These are phyloP conservation scores for Malurus elegans DNA, from an alignment of 2,113 vertebrate species.

Conservation along the genomic window DNA sequence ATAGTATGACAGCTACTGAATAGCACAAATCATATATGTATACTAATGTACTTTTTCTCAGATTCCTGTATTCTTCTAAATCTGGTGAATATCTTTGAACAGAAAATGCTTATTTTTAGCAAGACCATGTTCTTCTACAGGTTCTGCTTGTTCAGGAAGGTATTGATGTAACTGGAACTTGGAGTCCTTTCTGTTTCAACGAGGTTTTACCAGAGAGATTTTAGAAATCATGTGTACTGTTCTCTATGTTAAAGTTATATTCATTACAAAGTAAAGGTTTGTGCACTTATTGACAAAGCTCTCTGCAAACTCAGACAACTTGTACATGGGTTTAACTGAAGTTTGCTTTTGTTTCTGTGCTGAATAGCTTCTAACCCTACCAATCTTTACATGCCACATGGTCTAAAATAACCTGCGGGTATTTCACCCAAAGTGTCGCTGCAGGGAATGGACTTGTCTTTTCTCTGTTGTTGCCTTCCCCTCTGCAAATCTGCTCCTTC, in stretches of 20 bases:
- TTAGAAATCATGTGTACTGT: not conserved
- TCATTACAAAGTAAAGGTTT: not conserved
- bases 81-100: not conserved
- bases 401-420: not conserved
- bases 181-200: not conserved
- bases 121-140: not conserved
- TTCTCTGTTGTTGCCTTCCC: not conserved
- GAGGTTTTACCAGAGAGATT: not conserved
- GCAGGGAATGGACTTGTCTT: not conserved
- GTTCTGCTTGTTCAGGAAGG: not conserved
- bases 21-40: not conserved
- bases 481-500: not conserved
- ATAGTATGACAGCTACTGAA: slow-evolving; percentile 20
- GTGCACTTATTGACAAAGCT: not conserved
- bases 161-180: not conserved
- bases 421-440: not conserved
- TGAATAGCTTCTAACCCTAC: not conserved
- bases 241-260: not conserved
- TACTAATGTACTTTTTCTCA: not conserved
- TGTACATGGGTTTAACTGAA: not conserved
- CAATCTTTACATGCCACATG: not conserved
- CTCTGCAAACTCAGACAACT: not conserved
- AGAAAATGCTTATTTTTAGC: not conserved
- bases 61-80: not conserved
- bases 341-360: not conserved